Evolutionary conservation across 2,888 invertebrate genomes (phyloP).

Genomic region (Nomada fucata): DNA sequence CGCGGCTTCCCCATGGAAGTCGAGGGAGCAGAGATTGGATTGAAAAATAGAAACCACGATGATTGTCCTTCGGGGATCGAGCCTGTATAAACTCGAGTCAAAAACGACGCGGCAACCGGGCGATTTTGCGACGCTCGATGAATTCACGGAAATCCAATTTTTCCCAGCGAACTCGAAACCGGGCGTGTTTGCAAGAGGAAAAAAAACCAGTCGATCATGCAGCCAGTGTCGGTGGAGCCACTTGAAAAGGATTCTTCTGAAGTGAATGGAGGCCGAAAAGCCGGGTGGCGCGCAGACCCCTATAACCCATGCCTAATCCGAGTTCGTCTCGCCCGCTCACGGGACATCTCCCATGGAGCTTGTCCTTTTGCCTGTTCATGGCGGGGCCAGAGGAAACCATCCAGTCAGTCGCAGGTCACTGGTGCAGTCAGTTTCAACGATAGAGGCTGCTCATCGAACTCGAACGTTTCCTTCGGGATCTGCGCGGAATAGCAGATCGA

Average conservation of each 20-base stretch:
- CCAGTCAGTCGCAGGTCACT: constrained; percentile 60
- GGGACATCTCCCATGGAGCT: constrained; percentile 72
- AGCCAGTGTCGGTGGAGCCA: constrained; percentile 52
- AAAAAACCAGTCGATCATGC: constrained; percentile 26
- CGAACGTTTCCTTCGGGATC: constrained; percentile 45
- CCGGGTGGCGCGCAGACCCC: constrained; percentile 78
- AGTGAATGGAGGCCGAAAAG: constrained; percentile 70
- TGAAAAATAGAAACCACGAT: neutral
- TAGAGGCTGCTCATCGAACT: neutral
- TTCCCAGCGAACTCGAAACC: neutral
- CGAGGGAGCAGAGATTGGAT: neutral
- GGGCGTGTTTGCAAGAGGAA: neutral
- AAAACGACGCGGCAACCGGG: constrained; percentile 27
- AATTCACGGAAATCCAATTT: constrained; percentile 38
- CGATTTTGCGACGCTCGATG: neutral
- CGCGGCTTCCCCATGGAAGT: neutral
- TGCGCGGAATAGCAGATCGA: constrained; percentile 26
- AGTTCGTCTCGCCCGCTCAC: constrained; percentile 82
- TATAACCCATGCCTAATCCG: constrained; percentile 82
- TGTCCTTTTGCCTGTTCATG: constrained; percentile 71
- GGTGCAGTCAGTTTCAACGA: constrained; percentile 41
- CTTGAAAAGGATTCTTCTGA: constrained; percentile 60
- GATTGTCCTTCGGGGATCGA: constrained; percentile 8
- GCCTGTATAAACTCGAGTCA: constrained; percentile 17
- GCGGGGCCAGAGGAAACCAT: constrained; percentile 48